phyloP scores from a whole-genome alignment of 2,888 invertebrate genomes.

The Lucinisca nassula region DNA sequence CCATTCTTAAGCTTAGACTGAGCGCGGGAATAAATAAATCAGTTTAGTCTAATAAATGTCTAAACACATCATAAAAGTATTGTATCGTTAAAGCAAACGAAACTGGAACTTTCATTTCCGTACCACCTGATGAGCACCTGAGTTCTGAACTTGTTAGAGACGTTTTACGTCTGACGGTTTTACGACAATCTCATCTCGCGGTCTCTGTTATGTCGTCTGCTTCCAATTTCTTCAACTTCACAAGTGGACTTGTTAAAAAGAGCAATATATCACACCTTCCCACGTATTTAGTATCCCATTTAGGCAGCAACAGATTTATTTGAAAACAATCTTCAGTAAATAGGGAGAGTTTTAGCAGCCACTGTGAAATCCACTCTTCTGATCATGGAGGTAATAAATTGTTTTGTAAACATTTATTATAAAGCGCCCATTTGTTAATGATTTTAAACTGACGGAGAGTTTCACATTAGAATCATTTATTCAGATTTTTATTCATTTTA shows the following conservation, averaged over 20 bases:
- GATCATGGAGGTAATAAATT: not conserved
- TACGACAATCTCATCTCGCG: not conserved
- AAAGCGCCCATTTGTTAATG: not conserved
- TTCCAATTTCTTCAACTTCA: not conserved
- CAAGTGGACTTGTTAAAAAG: not conserved
- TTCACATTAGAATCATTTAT: too few species aligned
- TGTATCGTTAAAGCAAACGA: not conserved
- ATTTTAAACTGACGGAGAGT: not conserved
- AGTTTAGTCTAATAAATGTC: not conserved
- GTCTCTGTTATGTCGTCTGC: not conserved
- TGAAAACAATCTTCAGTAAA: not conserved
- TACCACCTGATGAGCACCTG: not conserved
- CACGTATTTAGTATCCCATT: not conserved
- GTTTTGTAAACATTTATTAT: not conserved
- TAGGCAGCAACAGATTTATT: not conserved
- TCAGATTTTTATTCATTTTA: too few species aligned
- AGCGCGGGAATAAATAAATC: not conserved
- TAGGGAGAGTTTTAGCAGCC: not conserved
- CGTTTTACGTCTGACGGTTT: not conserved
- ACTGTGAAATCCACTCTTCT: constrained; percentile 7
- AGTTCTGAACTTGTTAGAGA: not conserved
- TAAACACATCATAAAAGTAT: not conserved
- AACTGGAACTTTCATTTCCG: not conserved
- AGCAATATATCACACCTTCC: not conserved
- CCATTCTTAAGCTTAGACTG: not conserved